phyloP scores from a whole-genome alignment of 2,113 vertebrate species.

The Malurus elegans region DNA sequence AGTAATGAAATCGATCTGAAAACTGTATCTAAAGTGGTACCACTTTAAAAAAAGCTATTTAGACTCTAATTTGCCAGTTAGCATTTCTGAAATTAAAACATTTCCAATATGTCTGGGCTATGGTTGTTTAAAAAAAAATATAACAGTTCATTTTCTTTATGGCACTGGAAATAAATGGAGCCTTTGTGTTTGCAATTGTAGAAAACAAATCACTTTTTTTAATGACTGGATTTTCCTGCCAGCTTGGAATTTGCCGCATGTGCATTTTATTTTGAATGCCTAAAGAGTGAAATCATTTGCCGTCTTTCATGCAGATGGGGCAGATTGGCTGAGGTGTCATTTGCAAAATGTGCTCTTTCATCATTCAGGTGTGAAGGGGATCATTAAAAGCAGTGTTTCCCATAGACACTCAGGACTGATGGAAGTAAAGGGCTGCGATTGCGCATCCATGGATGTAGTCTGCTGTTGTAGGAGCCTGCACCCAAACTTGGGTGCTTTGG shows the following conservation, averaged over 20 bases:
- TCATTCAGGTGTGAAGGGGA: background rate
- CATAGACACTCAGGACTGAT: background rate
- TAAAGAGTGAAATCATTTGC: slow-evolving; percentile 51
- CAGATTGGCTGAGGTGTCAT: slow-evolving; percentile 39
- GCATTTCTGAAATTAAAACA: slow-evolving; percentile 64
- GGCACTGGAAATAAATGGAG: slow-evolving; percentile 56
- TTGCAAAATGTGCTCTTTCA: slow-evolving; percentile 40
- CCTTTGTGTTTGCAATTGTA: slow-evolving; percentile 46
- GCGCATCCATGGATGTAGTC: background rate
- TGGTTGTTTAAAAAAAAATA: slow-evolving; percentile 55
- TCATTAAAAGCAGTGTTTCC: background rate
- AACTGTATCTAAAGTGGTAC: slow-evolving; percentile 42
- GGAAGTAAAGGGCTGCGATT: background rate
- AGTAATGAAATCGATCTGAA: slow-evolving; percentile 16
- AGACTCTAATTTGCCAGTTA: slow-evolving; percentile 62
- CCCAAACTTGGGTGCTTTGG: background rate
- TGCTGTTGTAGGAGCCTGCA: background rate
- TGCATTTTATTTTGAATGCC: slow-evolving; percentile 59
- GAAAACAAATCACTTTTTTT: slow-evolving; percentile 73
- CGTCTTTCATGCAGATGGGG: background rate
- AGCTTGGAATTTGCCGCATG: slow-evolving; percentile 62
- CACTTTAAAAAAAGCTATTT: slow-evolving; percentile 62
- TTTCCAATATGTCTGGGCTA: slow-evolving; percentile 52
- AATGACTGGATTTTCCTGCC: slow-evolving; percentile 69
- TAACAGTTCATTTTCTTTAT: slow-evolving; percentile 60